Percentiles rank a stretch among this genome's conserved stretches.
Evolutionary conservation across 2,888 invertebrate species (phyloP).

Genomic region (Onchidella celtica): DNA sequence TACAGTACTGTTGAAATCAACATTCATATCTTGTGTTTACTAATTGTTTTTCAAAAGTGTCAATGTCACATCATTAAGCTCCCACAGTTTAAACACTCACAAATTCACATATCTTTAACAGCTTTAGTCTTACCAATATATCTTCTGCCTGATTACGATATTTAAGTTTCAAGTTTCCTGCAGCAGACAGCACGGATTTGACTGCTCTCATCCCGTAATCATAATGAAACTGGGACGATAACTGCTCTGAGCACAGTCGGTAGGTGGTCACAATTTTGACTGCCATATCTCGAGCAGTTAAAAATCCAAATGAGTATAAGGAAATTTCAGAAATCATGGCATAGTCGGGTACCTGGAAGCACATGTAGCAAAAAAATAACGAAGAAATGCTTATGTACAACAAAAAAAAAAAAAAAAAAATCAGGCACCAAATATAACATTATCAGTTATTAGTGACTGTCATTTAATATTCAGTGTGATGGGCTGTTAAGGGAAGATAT

Average conservation of each 20-base stretch:
- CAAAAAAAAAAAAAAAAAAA: not conserved
- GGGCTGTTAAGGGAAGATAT: too few relatives aligned
- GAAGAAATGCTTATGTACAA: not conserved
- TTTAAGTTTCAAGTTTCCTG: conserved; percentile 92
- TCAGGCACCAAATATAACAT: too few relatives aligned
- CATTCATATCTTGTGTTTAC: too few relatives aligned
- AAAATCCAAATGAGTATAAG: conserved; percentile 91
- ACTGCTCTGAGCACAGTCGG: conserved; percentile 94
- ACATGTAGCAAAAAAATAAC: too few relatives aligned
- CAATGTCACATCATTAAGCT: too few relatives aligned
- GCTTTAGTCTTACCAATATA: conserved; percentile 82
- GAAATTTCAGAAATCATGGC: conserved; percentile 93
- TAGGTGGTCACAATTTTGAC: conserved; percentile 98
- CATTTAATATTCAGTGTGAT: too few relatives aligned
- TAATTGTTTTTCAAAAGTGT: too few relatives aligned
- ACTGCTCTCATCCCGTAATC: conserved; percentile 97
- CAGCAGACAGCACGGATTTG: conserved; percentile 92
- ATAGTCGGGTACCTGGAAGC: conserved; percentile 88
- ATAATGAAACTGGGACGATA: conserved; percentile 96
- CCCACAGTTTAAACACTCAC: too few relatives aligned
- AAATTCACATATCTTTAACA: too few relatives aligned
- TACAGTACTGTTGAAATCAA: too few relatives aligned
- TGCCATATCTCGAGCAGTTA: conserved; percentile 90
- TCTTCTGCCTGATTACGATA: conserved; percentile 90
- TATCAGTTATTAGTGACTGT: too few relatives aligned